phyloP scores from a whole-genome alignment of 2,888 invertebrate genomes.

The Sceliomorpha sp. region DNA sequence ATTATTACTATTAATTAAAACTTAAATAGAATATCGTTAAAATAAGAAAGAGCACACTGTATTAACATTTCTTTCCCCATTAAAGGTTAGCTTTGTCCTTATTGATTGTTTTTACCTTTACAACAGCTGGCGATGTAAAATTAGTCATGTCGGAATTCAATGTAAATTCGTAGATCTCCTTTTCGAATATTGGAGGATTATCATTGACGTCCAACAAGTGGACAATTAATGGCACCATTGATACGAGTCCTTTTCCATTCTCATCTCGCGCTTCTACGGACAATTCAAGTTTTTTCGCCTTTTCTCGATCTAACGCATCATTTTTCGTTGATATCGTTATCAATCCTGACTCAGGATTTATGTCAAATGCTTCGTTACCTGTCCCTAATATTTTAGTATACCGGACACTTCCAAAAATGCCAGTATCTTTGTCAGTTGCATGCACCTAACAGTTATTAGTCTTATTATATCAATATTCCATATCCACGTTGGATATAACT shows the following conservation, averaged over 20 bases:
- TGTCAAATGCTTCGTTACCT: constrained; percentile 88
- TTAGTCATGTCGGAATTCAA: constrained; percentile 87
- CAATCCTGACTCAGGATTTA: constrained; percentile 89
- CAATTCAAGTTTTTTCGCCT: constrained; percentile 87
- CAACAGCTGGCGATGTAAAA: constrained; percentile 89
- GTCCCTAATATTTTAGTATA: constrained; percentile 90
- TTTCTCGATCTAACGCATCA: constrained; percentile 91
- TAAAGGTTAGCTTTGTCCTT: too few relatives aligned
- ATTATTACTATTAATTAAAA: constrained; percentile 11
- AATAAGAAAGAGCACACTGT: too few relatives aligned
- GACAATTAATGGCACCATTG: constrained; percentile 87
- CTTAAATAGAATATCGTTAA: too few relatives aligned
- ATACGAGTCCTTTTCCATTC: constrained; percentile 89
- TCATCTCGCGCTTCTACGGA: constrained; percentile 94
- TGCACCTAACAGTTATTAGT: constrained; percentile 82
- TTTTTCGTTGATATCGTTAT: constrained; percentile 88
- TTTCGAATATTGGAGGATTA: constrained; percentile 91
- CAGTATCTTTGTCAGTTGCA: constrained; percentile 91
- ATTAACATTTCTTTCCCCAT: background rate
- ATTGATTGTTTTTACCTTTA: constrained; percentile 84
- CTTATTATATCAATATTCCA: constrained; percentile 1
- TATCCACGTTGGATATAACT: too few relatives aligned
- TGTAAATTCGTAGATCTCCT: constrained; percentile 89
- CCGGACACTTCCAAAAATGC: constrained; percentile 87
- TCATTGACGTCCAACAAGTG: constrained; percentile 91